Base-by-base conservation (phyloP, 35 echinoderm and acorn worm species). In the Ophioderma brevispina region DNA sequence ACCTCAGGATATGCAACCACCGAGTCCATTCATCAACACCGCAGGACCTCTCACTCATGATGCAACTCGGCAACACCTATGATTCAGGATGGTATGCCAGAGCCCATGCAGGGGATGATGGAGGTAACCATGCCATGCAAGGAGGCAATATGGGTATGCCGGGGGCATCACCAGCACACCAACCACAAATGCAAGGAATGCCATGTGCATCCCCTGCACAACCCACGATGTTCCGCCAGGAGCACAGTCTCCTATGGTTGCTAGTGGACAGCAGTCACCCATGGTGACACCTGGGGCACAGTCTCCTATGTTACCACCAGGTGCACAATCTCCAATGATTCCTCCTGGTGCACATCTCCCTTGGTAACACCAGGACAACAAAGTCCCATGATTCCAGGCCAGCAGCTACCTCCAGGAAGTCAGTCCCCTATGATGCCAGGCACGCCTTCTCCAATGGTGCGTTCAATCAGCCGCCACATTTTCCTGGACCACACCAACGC, bases 261-360 rank as follows among this genome's bases (percentile, higher is more conserved):
- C 79, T 28, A 49, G 64, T 75, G 78, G 77, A 56, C 91, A 87
- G 35, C 91, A 81, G 42, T 94, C 95, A 55, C 91, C 95, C 35
- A 87, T 92, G 85, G 84, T 92, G 19, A 76, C 55, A 42, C 86
- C 86, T 81, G 87, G 91, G 41, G 80, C 85, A 6, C 86, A 89
- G 38, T 92, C 94, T 79, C 90, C 91, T 25, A 87, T 97, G 88
- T 77, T 86, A 34, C 92, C 88, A 11, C 87, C 79, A 52, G 84
- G 87, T 50, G 64, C 81, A 35, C 94, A 88, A 39, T 88, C 86
- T 80, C 78, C 89, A 34, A 89, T 91, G 88, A 35, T 86, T 4
- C 89, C 39, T 35, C 89, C 75, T 37, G 92, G 96, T 35, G 83
- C 90, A 8, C 86, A 84, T 94, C 96, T 35, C 96, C 96, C 25